Evolutionary conservation across 2,113 vertebrate species (phyloP).

Genomic region (Tinamus guttatus): DNA sequence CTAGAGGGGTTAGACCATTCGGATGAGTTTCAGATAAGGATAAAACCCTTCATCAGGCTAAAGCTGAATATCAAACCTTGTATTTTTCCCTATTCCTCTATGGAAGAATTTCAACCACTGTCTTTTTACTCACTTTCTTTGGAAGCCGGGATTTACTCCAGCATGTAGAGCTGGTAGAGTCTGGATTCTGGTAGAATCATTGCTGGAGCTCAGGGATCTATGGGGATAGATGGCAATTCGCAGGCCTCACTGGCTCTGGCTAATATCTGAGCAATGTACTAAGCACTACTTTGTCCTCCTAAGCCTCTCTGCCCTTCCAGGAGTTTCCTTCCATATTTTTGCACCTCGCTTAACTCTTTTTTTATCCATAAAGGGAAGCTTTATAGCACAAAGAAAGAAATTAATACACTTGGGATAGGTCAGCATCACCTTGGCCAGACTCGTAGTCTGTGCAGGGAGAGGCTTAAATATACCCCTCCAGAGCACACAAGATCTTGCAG

Average conservation of each 20-base stretch:
- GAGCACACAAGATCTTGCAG: not conserved
- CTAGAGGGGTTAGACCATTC: not conserved
- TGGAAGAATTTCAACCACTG: accelerated
- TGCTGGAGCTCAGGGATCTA: not conserved
- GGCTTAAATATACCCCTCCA: not conserved
- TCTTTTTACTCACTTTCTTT: not conserved
- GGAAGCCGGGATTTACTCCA: not conserved
- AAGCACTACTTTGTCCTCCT: not conserved
- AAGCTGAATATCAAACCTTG: not conserved
- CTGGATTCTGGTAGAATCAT: not conserved
- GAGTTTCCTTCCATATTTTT: not conserved
- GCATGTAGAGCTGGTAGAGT: not conserved
- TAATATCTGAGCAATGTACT: not conserved
- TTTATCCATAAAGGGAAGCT: not conserved
- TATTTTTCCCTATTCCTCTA: not conserved
- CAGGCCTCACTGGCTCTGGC: not conserved
- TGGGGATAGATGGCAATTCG: not conserved
- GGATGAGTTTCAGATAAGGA: not conserved
- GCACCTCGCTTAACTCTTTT: not conserved
- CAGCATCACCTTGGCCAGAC: slow-evolving; percentile 42
- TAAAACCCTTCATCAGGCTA: not conserved
- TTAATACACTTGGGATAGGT: not conserved
- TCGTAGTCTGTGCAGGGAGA: slow-evolving; percentile 15
- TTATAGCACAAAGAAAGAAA: not conserved
- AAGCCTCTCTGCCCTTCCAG: not conserved